Conservation (phyloP, 2,888 invertebrate species). For the Tubulanus polymorphus region DNA sequence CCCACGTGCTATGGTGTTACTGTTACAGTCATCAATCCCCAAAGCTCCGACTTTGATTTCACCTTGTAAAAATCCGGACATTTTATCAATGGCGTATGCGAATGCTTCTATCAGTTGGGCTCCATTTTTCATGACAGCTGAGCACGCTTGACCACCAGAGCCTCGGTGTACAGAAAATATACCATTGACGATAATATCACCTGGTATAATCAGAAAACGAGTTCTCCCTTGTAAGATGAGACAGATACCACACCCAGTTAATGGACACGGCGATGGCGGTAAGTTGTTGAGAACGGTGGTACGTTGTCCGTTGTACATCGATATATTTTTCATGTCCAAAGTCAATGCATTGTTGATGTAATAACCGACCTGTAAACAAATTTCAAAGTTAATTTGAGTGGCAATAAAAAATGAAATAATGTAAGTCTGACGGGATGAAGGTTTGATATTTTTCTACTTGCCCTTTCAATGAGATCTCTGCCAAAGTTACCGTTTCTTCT, state of each 20-base stretch:
- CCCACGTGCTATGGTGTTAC: slow-evolving; percentile 11
- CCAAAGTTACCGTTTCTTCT: slow-evolving; percentile 9
- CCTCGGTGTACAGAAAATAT: slow-evolving; percentile 28
- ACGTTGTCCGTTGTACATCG: slow-evolving; percentile 32
- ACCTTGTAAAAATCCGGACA: no score
- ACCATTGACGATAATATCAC: slow-evolving; percentile 33
- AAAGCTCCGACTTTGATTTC: slow-evolving; percentile 35
- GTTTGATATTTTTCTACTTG: not conserved
- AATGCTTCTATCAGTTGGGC: slow-evolving; percentile 34
- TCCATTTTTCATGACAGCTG: slow-evolving; percentile 18
- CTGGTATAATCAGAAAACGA: slow-evolving; percentile 24
- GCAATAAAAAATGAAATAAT: not conserved
- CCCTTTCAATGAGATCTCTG: not conserved
- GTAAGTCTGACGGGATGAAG: not conserved
- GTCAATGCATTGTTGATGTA: slow-evolving; percentile 26
- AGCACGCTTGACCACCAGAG: slow-evolving; percentile 32
- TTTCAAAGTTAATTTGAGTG: slow-evolving; percentile 3
- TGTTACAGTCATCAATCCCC: slow-evolving; percentile 42
- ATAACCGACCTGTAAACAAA: slow-evolving; percentile 32
- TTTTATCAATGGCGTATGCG: slow-evolving; percentile 28
- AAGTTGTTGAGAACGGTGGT: slow-evolving; percentile 14
- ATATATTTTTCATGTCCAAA: slow-evolving; percentile 25
- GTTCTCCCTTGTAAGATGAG: slow-evolving; percentile 8
- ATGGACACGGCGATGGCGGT: slow-evolving; percentile 35
- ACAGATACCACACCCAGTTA: slow-evolving; percentile 12